Evolutionary conservation across 2,113 vertebrate genomes (phyloP).

Genomic region (Ia io): DNA sequence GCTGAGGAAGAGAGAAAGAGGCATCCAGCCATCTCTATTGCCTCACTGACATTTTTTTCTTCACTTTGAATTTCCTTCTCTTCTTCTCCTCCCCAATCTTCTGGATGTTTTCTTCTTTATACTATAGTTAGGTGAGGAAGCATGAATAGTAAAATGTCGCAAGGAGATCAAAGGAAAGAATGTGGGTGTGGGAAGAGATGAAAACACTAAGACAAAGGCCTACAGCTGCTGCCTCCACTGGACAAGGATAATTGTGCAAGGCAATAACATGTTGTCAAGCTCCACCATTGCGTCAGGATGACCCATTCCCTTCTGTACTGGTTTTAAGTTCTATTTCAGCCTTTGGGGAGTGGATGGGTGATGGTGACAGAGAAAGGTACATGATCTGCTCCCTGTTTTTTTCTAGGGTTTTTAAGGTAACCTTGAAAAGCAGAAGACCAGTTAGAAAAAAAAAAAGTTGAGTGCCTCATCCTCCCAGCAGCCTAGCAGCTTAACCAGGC

Average conservation of each 20-base stretch:
- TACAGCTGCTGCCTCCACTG: not conserved
- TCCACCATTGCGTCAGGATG: not conserved
- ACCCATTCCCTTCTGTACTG: not conserved
- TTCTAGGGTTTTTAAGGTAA: constrained; percentile 19
- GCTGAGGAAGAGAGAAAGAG: not conserved
- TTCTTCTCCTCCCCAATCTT: not conserved
- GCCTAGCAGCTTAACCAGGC: not conserved
- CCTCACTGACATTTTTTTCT: not conserved
- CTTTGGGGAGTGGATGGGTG: not conserved
- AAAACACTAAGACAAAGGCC: not conserved
- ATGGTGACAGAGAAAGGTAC: not conserved
- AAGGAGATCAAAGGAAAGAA: constrained; percentile 28
- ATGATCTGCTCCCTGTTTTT: not conserved
- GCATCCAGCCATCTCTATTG: not conserved
- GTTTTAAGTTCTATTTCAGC: constrained; percentile 27
- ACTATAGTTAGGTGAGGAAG: not conserved
- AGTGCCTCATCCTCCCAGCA: not conserved
- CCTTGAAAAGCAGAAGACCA: not conserved
- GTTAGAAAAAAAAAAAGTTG: constrained; percentile 13
- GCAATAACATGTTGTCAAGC: not conserved
- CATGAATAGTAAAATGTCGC: not conserved
- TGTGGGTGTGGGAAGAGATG: not conserved
- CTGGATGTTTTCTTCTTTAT: not conserved
- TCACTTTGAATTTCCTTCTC: constrained; percentile 4
- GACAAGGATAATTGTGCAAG: not conserved